phyloP scores from a whole-genome alignment of 2,888 invertebrate species.

The Cephus pygmeus region DNA sequence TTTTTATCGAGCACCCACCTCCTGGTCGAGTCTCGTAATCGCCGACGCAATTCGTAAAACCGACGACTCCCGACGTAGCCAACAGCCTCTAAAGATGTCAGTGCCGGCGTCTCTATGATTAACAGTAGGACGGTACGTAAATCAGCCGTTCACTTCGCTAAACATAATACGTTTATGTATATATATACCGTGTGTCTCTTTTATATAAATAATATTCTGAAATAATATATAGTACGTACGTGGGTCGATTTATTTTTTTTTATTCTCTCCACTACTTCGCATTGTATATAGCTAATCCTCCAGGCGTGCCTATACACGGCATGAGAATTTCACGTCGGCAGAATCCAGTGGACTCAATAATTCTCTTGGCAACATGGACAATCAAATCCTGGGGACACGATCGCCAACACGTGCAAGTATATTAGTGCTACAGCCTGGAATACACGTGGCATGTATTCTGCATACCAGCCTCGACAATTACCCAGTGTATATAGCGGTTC shows the following conservation, averaged over 20 bases:
- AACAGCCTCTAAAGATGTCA: slow-evolving; percentile 30
- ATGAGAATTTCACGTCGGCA: slow-evolving; percentile 18
- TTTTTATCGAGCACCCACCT: slow-evolving; percentile 36
- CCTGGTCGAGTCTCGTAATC: slow-evolving; percentile 16
- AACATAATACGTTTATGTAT: neutral
- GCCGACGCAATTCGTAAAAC: slow-evolving; percentile 36
- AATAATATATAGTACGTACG: neutral
- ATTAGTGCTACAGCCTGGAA: slow-evolving; percentile 47
- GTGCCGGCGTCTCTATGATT: slow-evolving; percentile 35
- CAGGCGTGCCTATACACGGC: neutral
- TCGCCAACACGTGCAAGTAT: slow-evolving; percentile 59
- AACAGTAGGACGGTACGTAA: slow-evolving; percentile 11
- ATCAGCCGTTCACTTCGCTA: neutral
- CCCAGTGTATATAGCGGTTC: slow-evolving; percentile 40
- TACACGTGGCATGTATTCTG: slow-evolving; percentile 55
- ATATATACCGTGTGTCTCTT: neutral
- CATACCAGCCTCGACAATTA: slow-evolving; percentile 57
- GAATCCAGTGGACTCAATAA: slow-evolving; percentile 51
- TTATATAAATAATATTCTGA: neutral
- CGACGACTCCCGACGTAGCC: slow-evolving; percentile 28
- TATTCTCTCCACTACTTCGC: neutral
- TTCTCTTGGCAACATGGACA: slow-evolving; percentile 56
- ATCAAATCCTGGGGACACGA: slow-evolving; percentile 59
- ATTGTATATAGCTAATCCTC: neutral
- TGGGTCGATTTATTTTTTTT: neutral